These are phyloP conservation scores for Clarias gariepinus DNA, from an alignment of 2,113 vertebrate species.

Conservation along the genomic window DNA sequence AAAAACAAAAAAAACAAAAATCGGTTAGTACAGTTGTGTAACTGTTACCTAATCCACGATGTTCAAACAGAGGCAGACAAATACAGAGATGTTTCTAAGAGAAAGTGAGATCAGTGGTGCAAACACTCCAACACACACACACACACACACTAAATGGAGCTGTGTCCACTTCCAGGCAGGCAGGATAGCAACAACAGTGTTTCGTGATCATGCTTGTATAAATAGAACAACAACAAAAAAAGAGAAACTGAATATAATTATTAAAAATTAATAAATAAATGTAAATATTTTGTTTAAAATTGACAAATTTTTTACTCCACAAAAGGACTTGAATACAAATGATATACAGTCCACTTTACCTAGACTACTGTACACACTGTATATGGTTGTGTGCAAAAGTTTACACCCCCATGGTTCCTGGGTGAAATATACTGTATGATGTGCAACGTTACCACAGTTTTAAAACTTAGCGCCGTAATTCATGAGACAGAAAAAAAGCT, in stretches of 20 bases:
- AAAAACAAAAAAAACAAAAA: not conserved
- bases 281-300: not conserved
- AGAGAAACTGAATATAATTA: not conserved
- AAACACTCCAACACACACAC: not conserved
- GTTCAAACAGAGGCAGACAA: slow-evolving; percentile 7
- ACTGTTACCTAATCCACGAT: slow-evolving; percentile 2
- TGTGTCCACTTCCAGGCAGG: not conserved
- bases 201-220: not conserved
- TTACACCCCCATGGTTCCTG: not conserved
- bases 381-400: not conserved
- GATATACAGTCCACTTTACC: not conserved
- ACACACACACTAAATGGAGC: not conserved
- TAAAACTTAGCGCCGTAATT: not conserved
- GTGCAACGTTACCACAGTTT: not conserved
- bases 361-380: not conserved
- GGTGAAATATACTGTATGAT: not conserved
- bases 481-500: not conserved
- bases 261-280: not conserved
- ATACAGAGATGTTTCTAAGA: slow-evolving; percentile 2
- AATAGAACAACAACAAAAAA: not conserved
- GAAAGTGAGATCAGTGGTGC: not conserved
- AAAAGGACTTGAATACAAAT: not conserved
- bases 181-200: not conserved
- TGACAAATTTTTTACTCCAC: not conserved
- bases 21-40: slow-evolving; percentile 27